phyloP scores from a whole-genome alignment of 2,888 invertebrate genomes.

The Epinotia ramella region DNA sequence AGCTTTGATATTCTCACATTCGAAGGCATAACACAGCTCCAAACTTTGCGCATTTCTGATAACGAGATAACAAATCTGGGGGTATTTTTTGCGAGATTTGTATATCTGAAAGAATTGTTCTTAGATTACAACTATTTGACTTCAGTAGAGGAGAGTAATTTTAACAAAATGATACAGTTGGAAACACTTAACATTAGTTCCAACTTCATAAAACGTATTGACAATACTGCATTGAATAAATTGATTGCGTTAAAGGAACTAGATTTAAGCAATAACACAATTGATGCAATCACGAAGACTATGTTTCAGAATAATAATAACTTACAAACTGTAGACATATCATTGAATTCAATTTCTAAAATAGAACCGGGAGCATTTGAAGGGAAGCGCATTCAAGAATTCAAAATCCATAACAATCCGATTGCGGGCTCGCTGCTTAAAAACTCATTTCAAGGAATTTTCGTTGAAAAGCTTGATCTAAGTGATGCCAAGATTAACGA shows the following conservation, averaged over 20 bases:
- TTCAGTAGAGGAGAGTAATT: slow-evolving; percentile 25
- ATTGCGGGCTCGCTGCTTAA: slow-evolving; percentile 21
- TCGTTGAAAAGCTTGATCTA: slow-evolving; percentile 17
- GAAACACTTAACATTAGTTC: slow-evolving; percentile 30
- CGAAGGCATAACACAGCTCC: slow-evolving; percentile 39
- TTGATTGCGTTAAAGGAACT: slow-evolving; percentile 20
- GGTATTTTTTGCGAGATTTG: slow-evolving; percentile 35
- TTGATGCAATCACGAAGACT: slow-evolving; percentile 15
- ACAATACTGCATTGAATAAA: neutral
- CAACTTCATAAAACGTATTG: slow-evolving; percentile 22
- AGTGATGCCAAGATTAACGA: slow-evolving; percentile 32
- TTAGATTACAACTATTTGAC: slow-evolving; percentile 35
- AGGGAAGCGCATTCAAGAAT: slow-evolving; percentile 27
- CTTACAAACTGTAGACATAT: slow-evolving; percentile 28
- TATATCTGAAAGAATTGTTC: slow-evolving; percentile 28
- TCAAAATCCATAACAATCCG: slow-evolving; percentile 27
- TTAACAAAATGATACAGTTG: slow-evolving; percentile 24
- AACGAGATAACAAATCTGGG: slow-evolving; percentile 37
- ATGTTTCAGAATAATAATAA: slow-evolving; percentile 15
- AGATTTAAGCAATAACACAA: slow-evolving; percentile 33
- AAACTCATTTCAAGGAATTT: slow-evolving; percentile 38
- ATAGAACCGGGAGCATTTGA: slow-evolving; percentile 36
- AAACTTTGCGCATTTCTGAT: slow-evolving; percentile 35
- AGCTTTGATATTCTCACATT: slow-evolving; percentile 38
- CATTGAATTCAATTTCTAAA: slow-evolving; percentile 22